phyloP scores from a whole-genome alignment of 2,797 vertebrate species.

The Eulemur rubriventer region DNA sequence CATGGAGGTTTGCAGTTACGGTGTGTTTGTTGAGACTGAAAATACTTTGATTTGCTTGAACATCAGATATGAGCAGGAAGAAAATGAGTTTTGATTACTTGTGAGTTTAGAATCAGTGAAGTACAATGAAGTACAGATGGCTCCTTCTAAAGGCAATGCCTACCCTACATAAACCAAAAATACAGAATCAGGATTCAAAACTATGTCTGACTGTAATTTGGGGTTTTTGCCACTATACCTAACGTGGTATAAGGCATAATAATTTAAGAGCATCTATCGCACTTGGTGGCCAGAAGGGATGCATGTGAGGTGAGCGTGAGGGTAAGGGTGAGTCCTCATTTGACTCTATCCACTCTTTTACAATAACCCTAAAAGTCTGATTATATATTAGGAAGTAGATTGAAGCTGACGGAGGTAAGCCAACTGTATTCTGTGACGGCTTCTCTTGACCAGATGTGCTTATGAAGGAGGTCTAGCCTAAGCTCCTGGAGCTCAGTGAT shows the following conservation, averaged over 20 bases:
- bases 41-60: neutral
- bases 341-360: neutral
- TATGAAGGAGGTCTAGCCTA: neutral
- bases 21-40: neutral
- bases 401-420: neutral
- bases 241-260: neutral
- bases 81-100: neutral
- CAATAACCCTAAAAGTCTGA: neutral
- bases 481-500: neutral
- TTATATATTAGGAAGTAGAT: neutral
- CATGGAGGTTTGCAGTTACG: neutral
- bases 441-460: neutral
- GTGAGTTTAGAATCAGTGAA: neutral
- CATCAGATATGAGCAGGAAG: neutral
- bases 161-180: neutral
- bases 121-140: neutral
- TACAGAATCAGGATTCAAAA: neutral
- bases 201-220: neutral
- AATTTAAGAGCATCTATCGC: neutral
- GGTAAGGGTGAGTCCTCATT: neutral
- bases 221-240: neutral
- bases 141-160: neutral
- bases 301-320: neutral
- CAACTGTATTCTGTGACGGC: neutral
- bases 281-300: neutral